Evolutionary conservation across 2,888 invertebrate species (phyloP).

Genomic region (Polydesmus complanatus): DNA sequence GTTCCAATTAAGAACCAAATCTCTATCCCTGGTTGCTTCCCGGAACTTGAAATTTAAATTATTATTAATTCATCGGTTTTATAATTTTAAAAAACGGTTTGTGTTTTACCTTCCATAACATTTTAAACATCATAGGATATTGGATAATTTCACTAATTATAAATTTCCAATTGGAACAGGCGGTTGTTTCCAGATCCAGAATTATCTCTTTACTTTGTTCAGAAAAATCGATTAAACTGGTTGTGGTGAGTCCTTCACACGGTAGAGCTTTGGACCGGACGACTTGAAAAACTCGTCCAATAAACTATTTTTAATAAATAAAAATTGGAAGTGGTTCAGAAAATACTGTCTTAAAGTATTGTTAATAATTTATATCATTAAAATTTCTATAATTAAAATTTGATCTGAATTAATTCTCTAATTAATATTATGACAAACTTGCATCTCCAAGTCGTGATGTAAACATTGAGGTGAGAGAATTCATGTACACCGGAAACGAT

Average conservation of each 20-base stretch:
- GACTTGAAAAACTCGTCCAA: conserved; percentile 1
- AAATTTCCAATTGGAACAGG: conserved; percentile 4
- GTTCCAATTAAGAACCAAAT: conserved; percentile 7
- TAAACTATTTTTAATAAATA: conserved; percentile 6
- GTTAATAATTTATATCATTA: too few species aligned
- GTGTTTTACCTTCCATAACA: conserved; percentile 11
- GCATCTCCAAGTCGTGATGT: conserved; percentile 8
- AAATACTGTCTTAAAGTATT: too few species aligned
- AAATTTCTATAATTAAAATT: too few species aligned
- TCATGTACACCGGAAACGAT: conserved; percentile 3
- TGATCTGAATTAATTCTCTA: too few species aligned
- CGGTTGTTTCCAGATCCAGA: conserved; percentile 6
- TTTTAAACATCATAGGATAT: conserved; percentile 12
- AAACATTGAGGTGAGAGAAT: conserved; percentile 1
- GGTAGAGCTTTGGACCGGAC: not conserved
- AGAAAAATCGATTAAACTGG: conserved; percentile 5
- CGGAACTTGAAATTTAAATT: conserved; percentile 6
- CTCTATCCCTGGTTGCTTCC: conserved; percentile 3
- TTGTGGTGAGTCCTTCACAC: conserved; percentile 6
- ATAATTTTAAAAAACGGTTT: not conserved
- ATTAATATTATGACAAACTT: not conserved
- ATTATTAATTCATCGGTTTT: not conserved
- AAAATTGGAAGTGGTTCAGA: not conserved
- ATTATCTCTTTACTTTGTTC: not conserved
- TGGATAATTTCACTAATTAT: conserved; percentile 12